Evolutionary conservation across 2,797 vertebrate genomes (phyloP).

Genomic region (Myiotriccus ornatus): DNA sequence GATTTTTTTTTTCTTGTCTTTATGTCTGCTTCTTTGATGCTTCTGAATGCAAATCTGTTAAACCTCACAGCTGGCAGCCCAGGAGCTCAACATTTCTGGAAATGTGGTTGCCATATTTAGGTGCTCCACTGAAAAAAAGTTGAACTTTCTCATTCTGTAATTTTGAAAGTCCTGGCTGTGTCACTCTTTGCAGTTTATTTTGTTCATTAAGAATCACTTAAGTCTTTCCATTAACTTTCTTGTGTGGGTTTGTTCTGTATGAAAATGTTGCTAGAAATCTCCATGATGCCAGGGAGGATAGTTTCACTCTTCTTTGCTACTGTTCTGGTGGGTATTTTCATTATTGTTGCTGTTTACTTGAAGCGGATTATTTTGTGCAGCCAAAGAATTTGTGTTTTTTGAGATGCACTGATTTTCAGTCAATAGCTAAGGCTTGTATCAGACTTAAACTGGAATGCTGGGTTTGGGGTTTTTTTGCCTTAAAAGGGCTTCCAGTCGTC

Average conservation of each 20-base stretch:
- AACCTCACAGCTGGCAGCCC: background rate
- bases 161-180: background rate
- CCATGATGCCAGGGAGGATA: background rate
- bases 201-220: background rate
- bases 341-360: background rate
- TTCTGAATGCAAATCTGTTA: constrained; percentile 42
- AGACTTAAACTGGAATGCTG: background rate
- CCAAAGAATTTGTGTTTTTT: background rate
- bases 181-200: background rate
- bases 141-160: background rate
- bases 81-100: background rate
- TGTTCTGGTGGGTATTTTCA: background rate
- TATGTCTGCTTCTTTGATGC: constrained; percentile 14
- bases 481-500: background rate
- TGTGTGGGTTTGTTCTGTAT: background rate
- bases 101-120: background rate
- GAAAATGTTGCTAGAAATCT: background rate
- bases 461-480: accelerated
- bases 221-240: background rate
- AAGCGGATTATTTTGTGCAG: background rate
- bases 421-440: background rate
- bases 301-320: background rate
- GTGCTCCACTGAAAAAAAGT: background rate
- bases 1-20: constrained; percentile 20
- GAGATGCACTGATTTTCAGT: background rate